Evolutionary conservation across 2,113 vertebrate species (phyloP), one percentile per base, ranked within the genome.

Genomic region (Diphyllodes magnificus): DNA sequence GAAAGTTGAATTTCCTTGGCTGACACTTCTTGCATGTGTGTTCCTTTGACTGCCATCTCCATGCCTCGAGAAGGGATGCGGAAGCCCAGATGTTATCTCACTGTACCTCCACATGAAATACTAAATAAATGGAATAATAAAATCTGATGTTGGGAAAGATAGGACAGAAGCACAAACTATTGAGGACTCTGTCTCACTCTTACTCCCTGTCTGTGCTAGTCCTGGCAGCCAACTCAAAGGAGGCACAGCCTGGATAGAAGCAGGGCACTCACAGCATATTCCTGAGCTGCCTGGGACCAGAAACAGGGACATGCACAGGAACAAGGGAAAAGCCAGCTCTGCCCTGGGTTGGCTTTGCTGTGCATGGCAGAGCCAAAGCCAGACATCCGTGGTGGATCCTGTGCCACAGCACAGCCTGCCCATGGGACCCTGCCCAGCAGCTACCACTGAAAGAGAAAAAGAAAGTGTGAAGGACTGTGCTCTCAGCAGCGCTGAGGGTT

Each of bases 311-410:
- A 9, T 4, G 19, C 9, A 44, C 0, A 1, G 19, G n/a, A 45
- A 47, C 7, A 81, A 57, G 42, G 11, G 49, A 42, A 28, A 89
- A 95, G 12, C 65, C 70, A 82, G 27, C 15, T 40, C 57, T 91
- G 49, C 27, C 70, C 73, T 22, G 47, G 21, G 7, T 1, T 63
- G 56, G n/a, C 50, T 83, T 75, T 87, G 37, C 12, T 75, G 27
- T 42, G 33, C 33, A 16, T 0, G 3, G n/a, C 53, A 72, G 33
- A 95, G 35, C 31, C 68, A 54, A 65, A 88, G 40, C 10, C 66
- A 76, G 10, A n/a, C 2, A 1, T 10, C 44, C 2, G 0, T 1
- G 10, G 50, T 0, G 2, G 42, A 47, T 56, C 53, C 50, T 16
- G 68, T 23, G 28, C 40, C 49, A 31, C 25, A 66, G 60, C 71